A percentile compares a stretch with the other conserved stretches of the same genome.
These are phyloP conservation scores for Drosophila maculinotata DNA, from an alignment of 2,888 invertebrate genomes.

Conservation along the genomic window DNA sequence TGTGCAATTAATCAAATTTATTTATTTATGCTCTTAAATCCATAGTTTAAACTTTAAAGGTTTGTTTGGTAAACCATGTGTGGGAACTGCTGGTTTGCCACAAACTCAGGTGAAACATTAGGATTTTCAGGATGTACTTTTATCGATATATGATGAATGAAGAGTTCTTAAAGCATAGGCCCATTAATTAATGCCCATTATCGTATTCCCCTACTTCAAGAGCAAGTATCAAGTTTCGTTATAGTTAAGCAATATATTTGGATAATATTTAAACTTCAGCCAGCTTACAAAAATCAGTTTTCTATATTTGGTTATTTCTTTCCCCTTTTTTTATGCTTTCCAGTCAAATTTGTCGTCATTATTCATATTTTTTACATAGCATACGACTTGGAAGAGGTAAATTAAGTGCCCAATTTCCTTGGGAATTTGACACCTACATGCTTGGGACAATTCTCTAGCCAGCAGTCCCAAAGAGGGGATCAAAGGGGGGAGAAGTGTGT, in stretches of 20 bases:
- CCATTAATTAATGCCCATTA: neutral
- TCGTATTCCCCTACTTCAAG: neutral
- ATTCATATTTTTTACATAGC: slow-evolving; percentile 63
- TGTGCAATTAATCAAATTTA: slow-evolving; percentile 27
- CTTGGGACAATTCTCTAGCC: slow-evolving; percentile 56
- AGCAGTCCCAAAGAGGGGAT: slow-evolving; percentile 22
- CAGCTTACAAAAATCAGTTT: neutral
- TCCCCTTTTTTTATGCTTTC: slow-evolving; percentile 20
- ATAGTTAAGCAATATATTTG: neutral
- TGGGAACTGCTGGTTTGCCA: neutral
- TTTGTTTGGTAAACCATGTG: neutral
- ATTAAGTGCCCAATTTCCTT: slow-evolving; percentile 77
- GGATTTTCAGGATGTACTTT: neutral
- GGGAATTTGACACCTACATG: slow-evolving; percentile 67
- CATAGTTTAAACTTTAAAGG: neutral
- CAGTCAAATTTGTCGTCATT: slow-evolving; percentile 58
- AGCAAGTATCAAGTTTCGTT: slow-evolving; percentile 5
- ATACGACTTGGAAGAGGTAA: slow-evolving; percentile 53
- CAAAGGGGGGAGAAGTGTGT: slow-evolving; percentile 10
- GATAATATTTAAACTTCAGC: slow-evolving; percentile 4
- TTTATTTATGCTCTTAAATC: slow-evolving; percentile 2
- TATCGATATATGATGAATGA: neutral
- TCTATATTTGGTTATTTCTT: neutral
- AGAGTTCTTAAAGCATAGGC: too few relatives aligned
- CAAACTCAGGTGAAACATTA: neutral